Evolutionary conservation across 2,888 invertebrate genomes (phyloP).

Genomic region (Diarsia brunnea): DNA sequence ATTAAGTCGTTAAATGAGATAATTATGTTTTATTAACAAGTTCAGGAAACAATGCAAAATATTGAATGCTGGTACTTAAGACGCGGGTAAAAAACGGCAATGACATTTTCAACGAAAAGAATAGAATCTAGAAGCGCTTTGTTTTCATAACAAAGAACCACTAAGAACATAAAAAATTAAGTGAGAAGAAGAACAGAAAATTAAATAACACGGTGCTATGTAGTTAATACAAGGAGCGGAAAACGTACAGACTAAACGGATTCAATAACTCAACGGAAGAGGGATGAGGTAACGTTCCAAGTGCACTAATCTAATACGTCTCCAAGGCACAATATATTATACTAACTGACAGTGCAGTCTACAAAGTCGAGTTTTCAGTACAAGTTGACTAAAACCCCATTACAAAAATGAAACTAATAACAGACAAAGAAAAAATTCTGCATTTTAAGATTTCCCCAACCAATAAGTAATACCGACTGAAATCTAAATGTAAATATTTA

Average conservation of each 20-base stretch:
- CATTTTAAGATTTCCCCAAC: constrained; percentile 5
- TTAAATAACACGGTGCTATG: background rate
- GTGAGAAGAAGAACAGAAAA: background rate
- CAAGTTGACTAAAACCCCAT: background rate
- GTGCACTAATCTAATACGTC: background rate
- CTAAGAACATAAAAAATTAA: background rate
- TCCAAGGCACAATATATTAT: background rate
- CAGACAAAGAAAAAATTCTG: background rate
- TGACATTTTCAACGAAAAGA: background rate
- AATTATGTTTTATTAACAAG: background rate
- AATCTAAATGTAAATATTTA: constrained; percentile 34
- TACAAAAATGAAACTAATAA: background rate
- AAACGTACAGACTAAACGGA: background rate
- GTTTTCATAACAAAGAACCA: background rate
- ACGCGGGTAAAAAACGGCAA: background rate
- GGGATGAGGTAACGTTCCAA: background rate
- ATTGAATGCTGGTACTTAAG: background rate
- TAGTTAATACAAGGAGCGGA: background rate
- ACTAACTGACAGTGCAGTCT: background rate
- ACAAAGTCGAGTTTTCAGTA: background rate
- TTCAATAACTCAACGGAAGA: background rate
- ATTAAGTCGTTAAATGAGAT: constrained; percentile 12
- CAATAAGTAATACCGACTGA: constrained; percentile 5
- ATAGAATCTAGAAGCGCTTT: background rate
- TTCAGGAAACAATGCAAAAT: constrained; percentile 10